A percentile compares a stretch with the other conserved stretches of the same genome.
Evolutionary conservation across 2,113 vertebrate species (phyloP).

Genomic region (Bufo gargarizans): DNA sequence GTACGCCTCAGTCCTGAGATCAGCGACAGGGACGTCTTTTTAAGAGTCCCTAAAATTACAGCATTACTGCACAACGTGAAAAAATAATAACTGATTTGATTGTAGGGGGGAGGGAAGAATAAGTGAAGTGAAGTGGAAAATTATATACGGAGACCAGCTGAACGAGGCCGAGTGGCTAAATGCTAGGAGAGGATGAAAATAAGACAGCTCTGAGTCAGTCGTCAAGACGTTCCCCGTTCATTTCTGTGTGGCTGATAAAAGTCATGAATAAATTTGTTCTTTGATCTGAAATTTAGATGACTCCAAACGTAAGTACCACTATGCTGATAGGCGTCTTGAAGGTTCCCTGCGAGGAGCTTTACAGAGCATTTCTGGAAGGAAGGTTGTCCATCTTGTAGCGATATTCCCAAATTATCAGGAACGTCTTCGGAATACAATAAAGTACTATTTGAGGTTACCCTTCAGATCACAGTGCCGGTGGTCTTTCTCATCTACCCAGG

Average conservation of each 20-base stretch:
- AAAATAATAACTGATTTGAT: constrained; percentile 4
- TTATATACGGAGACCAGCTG: constrained; percentile 29
- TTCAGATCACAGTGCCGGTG: not conserved
- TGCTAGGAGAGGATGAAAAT: constrained; percentile 39
- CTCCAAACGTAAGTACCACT: constrained; percentile 7
- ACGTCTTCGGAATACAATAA: not conserved
- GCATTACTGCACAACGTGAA: constrained; percentile 13
- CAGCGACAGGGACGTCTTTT: no score
- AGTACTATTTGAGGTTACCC: not conserved
- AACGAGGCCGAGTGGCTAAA: constrained; percentile 24
- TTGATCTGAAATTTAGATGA: constrained; percentile 41
- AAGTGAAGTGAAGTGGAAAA: constrained; percentile 42
- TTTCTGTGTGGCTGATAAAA: constrained; percentile 40
- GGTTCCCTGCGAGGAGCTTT: constrained; percentile 9
- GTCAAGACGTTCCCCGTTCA: constrained; percentile 28
- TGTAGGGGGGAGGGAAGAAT: not conserved
- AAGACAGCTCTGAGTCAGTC: constrained; percentile 42
- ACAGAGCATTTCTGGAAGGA: not conserved
- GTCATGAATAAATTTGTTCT: constrained; percentile 45
- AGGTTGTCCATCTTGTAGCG: not conserved
- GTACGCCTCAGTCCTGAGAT: not conserved
- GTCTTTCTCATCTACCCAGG: no score
- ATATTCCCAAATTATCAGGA: not conserved
- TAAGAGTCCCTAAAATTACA: constrained; percentile 15
- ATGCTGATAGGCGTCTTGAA: not conserved